Percentiles rank a stretch among this genome's conserved stretches.
Evolutionary conservation across 2,113 vertebrate species (phyloP).

Genomic region (Bos taurus): DNA sequence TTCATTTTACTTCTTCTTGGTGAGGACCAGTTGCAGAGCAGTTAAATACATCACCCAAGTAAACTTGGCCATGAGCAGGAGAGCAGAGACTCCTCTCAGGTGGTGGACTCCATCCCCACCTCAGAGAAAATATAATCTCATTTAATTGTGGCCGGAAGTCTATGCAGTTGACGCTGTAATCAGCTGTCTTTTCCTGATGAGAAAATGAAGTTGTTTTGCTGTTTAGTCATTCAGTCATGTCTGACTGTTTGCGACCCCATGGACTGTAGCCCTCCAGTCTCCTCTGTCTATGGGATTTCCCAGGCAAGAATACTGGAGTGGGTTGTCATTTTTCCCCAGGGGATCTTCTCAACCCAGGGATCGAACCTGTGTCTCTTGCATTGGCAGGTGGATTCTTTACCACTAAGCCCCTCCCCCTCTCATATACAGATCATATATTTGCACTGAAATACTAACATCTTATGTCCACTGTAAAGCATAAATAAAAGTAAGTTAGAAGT

Average conservation of each 20-base stretch:
- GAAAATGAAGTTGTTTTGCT: neutral
- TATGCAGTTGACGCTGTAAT: neutral
- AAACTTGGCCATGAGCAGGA: neutral
- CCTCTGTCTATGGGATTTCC: neutral
- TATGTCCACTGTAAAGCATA: neutral
- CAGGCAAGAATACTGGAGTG: neutral
- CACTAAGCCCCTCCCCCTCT: neutral
- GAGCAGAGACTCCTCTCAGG: too few species aligned
- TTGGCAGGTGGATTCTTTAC: neutral
- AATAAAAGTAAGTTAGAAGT: neutral
- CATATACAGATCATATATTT: neutral
- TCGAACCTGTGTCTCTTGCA: neutral
- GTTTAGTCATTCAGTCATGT: neutral
- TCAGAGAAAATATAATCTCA: neutral
- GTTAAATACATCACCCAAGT: too few species aligned
- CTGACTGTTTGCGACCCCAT: neutral
- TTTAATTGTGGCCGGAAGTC: neutral
- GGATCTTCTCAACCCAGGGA: neutral
- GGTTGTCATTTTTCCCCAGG: neutral
- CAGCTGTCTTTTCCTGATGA: neutral
- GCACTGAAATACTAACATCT: neutral
- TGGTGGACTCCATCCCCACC: neutral
- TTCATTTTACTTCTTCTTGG: neutral
- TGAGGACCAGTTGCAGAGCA: neutral
- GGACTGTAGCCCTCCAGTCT: neutral